Conservation (phyloP, 2,797 vertebrate species). For the Typhlichthys eigenmanni region DNA sequence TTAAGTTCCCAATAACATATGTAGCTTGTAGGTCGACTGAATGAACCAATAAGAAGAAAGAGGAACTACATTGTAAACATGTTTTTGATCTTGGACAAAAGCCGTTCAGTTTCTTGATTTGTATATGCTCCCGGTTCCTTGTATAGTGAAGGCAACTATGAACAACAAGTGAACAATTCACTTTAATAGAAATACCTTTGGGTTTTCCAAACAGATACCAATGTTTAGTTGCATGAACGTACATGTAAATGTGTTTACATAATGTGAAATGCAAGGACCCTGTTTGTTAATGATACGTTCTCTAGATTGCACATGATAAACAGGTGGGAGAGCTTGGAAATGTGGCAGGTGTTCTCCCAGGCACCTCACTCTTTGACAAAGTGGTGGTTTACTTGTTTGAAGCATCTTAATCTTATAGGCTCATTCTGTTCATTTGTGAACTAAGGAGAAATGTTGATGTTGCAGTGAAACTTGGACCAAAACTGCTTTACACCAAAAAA, state of each 20-base stretch:
- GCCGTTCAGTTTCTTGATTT: conserved; percentile 10
- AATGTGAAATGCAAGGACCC: conserved; percentile 16
- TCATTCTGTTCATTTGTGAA: conserved; percentile 19
- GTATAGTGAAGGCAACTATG: neutral
- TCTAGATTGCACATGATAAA: conserved; percentile 20
- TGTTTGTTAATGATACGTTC: conserved; percentile 46
- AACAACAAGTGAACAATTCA: neutral
- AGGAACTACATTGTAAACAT: too few species aligned
- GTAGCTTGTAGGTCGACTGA: neutral
- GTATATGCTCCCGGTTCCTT: conserved; percentile 1
- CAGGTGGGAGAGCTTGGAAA: conserved; percentile 19
- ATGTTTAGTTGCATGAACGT: neutral
- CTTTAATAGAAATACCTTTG: conserved; percentile 1
- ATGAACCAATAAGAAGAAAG: neutral
- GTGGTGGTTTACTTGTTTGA: conserved; percentile 2
- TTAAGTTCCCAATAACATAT: neutral
- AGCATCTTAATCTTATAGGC: neutral
- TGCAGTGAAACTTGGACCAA: conserved; percentile 3
- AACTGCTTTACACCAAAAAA: neutral
- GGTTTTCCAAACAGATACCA: conserved; percentile 12
- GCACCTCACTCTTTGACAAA: neutral
- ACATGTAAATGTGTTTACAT: neutral
- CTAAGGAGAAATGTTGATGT: neutral
- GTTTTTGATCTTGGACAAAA: neutral
- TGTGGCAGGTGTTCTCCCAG: conserved; percentile 33